A percentile compares a stretch with the other conserved stretches of the same genome.
Conservation (phyloP, 2,113 vertebrate genomes). For the Dromiciops gliroides region DNA sequence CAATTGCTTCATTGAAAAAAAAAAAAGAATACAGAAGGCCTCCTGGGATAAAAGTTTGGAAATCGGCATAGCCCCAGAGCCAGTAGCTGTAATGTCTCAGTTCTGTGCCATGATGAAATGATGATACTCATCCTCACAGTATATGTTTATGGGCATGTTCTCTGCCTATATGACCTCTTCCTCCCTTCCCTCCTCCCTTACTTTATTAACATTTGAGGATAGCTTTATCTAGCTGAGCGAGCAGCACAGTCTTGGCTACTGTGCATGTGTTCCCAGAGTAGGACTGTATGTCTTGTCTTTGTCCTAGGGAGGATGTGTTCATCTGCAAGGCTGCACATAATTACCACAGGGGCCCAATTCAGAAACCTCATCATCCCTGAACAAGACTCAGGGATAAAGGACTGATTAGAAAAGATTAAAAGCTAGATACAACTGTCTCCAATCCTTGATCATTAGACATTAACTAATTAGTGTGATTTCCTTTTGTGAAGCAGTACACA, state of each 20-base stretch:
- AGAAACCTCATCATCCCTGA: background rate
- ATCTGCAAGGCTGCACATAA: background rate
- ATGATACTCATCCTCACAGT: background rate
- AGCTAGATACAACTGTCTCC: background rate
- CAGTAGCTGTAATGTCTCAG: background rate
- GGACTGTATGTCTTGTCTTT: background rate
- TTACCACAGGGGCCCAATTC: background rate
- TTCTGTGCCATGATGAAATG: background rate
- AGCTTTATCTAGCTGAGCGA: background rate
- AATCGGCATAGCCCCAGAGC: background rate
- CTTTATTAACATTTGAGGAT: background rate
- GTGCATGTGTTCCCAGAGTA: background rate
- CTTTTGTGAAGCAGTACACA: background rate
- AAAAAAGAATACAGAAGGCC: background rate
- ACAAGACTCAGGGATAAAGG: background rate
- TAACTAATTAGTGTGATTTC: background rate
- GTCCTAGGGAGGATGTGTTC: background rate
- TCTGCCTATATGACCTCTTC: background rate
- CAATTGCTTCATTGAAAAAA: no score
- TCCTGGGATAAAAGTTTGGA: background rate
- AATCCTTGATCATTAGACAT: background rate
- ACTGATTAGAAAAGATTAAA: background rate
- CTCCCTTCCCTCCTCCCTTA: background rate
- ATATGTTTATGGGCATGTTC: background rate
- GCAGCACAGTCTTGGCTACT: background rate